These are phyloP conservation scores for Apis laboriosa DNA, from an alignment of 1,140 invertebrate species.

Conservation along the genomic window DNA sequence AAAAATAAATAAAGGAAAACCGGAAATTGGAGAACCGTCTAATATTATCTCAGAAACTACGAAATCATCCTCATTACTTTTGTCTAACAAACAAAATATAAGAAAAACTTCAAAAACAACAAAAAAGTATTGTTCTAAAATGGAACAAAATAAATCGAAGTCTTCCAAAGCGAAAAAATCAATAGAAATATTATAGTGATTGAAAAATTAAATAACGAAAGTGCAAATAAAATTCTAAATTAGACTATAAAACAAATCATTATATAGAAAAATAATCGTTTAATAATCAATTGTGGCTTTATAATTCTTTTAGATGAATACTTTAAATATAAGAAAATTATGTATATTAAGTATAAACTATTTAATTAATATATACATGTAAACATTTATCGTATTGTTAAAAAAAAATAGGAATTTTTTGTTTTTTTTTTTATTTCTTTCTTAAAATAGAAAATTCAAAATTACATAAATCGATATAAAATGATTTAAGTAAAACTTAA, in stretches of 20 bases:
- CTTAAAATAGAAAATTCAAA: neutral
- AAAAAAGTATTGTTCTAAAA: conserved; percentile 51
- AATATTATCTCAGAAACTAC: conserved; percentile 25
- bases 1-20: conserved; percentile 53
- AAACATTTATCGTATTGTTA: neutral
- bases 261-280: neutral
- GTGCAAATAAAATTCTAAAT: conserved; percentile 48
- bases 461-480: neutral
- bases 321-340: neutral
- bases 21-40: conserved; percentile 65
- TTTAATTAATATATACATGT: neutral
- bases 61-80: conserved; percentile 37
- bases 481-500: neutral
- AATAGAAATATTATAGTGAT: conserved; percentile 33
- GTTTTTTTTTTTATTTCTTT: neutral
- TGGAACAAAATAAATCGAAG: conserved; percentile 63
- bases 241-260: neutral
- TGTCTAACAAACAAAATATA: conserved; percentile 62
- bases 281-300: conserved; percentile 4
- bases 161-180: conserved; percentile 62
- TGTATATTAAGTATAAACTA: neutral
- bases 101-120: conserved; percentile 51
- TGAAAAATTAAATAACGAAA: conserved; percentile 10
- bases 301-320: conserved; percentile 4
- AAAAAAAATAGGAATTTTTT: neutral